A percentile compares a stretch with the other conserved stretches of the same genome.
phyloP scores from a whole-genome alignment of 2,888 invertebrate genomes.

The Cantharis nigra region DNA sequence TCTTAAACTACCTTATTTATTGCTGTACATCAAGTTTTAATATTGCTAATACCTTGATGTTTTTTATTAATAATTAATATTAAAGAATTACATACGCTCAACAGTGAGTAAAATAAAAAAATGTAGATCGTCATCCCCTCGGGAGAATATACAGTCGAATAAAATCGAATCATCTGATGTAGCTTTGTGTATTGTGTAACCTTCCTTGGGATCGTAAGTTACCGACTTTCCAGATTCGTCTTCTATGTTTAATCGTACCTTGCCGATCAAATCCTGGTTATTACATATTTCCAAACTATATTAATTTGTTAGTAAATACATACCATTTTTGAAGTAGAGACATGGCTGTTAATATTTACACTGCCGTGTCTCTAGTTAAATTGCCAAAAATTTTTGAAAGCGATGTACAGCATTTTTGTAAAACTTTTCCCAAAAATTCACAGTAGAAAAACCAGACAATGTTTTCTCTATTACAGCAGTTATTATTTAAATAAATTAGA shows the following conservation, averaged over 20 bases:
- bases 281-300: constrained; percentile 28
- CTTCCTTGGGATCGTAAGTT: constrained; percentile 33
- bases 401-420: constrained; percentile 15
- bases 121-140: not conserved
- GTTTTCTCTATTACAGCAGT: too few species aligned
- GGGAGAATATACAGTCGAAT: constrained; percentile 12
- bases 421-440: not conserved
- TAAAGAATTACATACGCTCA: constrained; percentile 24
- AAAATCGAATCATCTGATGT: not conserved
- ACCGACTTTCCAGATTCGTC: constrained; percentile 30
- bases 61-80: not conserved
- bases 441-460: not conserved
- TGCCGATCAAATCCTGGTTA: constrained; percentile 34
- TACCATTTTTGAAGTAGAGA: constrained; percentile 21
- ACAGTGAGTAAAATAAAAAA: constrained; percentile 9
- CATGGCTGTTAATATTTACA: constrained; percentile 29
- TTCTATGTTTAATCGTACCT: constrained; percentile 29
- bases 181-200: constrained; percentile 37
- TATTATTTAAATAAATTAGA: too few species aligned
- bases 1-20: not conserved
- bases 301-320: constrained; percentile 36
- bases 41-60: constrained; percentile 9
- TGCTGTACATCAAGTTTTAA: not conserved
- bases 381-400: constrained; percentile 6
- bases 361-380: constrained; percentile 19